Base-by-base conservation (phyloP, 1,140 invertebrate species). In the Chelonus insularis region DNA sequence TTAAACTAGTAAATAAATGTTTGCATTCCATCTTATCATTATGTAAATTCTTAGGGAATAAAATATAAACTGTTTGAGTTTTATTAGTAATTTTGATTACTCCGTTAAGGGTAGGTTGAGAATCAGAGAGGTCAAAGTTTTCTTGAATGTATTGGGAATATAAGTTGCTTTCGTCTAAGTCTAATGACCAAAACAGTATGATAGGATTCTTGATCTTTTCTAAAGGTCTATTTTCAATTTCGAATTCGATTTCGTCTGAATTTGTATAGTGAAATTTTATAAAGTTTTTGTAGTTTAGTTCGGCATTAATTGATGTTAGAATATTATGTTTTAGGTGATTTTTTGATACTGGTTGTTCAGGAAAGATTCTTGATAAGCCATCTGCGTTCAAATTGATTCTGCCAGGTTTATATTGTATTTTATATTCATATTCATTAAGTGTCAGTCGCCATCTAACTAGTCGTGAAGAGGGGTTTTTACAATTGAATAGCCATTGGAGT, bases 231-330 rank as follows among this genome's bases (percentile, higher is more conserved):
- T 71, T 66, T 62, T 66, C 66, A 54, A 58, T 67, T 48, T 67
- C 63, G 16, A 65, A 62, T 55, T 66, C 16, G 4, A 70, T 61
- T 34, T 68, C 36, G 45, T 70, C 48, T 48, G 41, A 9, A 43
- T 65, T 72, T 32, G 55, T 63, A 60, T 72, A 72, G 59, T 72
- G 71, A 48, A 59, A 71, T 69, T 66, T 63, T 12, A 68, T 66
- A 52, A 73, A 73, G 62, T 73, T 59, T 29, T 66, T 57, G 61
- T 65, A 73, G n/a, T n/a, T n/a, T n/a, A 20, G 16, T 23, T 29
- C 7, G 3, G 3, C 7, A 3, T 4, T 29, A 3, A n/a, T n/a
- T n/a, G n/a, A n/a, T n/a, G n/a, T n/a, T n/a, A 29, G 11, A n/a
- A n/a, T n/a, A n/a, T n/a, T n/a, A 4, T 29, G 3, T 29, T 4